A percentile compares a stretch with the other conserved stretches of the same genome.
These are phyloP conservation scores for Phocides pigmalion DNA, from an alignment of 1,140 invertebrate genomes.

Conservation along the genomic window DNA sequence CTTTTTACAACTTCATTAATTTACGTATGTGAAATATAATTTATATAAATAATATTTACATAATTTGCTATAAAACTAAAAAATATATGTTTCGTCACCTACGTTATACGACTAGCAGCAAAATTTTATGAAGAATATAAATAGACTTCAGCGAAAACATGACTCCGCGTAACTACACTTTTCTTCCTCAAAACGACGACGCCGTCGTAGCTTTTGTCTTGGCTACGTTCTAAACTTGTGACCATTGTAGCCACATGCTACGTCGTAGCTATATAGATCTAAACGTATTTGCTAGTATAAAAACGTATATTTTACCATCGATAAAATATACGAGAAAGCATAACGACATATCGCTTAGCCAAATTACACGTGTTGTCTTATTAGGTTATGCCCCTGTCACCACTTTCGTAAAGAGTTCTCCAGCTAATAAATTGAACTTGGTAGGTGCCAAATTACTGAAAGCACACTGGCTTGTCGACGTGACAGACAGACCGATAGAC, in stretches of 20 bases:
- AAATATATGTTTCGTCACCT: no score
- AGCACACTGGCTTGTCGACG: slow-evolving; percentile 29
- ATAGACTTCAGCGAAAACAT: background rate
- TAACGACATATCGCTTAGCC: background rate
- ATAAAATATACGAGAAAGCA: background rate
- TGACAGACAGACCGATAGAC: slow-evolving; percentile 31
- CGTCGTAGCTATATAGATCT: background rate
- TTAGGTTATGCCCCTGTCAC: slow-evolving; percentile 1
- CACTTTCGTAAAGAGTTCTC: background rate
- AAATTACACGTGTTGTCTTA: background rate
- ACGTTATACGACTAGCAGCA: no score
- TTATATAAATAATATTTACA: no score
- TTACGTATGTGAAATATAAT: no score
- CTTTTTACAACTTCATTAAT: no score
- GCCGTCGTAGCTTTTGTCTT: background rate
- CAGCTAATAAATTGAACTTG: slow-evolving; percentile 11
- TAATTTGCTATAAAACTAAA: no score
- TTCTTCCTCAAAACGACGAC: no score
- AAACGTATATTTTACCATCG: background rate
- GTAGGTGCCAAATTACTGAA: slow-evolving; percentile 25
- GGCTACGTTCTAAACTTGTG: background rate
- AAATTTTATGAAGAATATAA: background rate
- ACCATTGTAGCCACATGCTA: slow-evolving; percentile 1
- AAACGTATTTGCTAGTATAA: background rate
- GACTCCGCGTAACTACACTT: background rate